Evolutionary conservation across 2,888 invertebrate species (phyloP).

Genomic region (Tachina grossa): DNA sequence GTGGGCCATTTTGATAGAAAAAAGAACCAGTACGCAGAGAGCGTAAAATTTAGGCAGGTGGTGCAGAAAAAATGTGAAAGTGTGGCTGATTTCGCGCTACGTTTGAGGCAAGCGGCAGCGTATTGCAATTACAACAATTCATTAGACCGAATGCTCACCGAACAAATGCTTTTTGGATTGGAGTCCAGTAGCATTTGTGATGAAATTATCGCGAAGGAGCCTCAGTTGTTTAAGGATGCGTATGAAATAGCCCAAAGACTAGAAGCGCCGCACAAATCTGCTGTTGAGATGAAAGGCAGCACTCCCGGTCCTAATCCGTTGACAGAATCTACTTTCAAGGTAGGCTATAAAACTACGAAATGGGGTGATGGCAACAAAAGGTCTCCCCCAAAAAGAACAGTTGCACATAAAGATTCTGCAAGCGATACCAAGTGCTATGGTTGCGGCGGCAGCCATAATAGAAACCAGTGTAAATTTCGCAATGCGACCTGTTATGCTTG

Average conservation of each 20-base stretch:
- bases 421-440: conserved; percentile 12
- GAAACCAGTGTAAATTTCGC: conserved; percentile 27
- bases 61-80: too few relatives aligned
- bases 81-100: too few relatives aligned
- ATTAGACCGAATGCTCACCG: too few relatives aligned
- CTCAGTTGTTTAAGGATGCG: conserved; percentile 28
- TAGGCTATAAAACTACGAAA: conserved; percentile 21
- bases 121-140: too few relatives aligned
- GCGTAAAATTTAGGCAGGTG: too few relatives aligned
- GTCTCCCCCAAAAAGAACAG: neutral
- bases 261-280: conserved; percentile 32
- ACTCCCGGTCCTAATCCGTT: neutral
- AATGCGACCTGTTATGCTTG: conserved; percentile 36
- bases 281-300: conserved; percentile 11
- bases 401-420: neutral
- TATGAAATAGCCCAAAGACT: conserved; percentile 40
- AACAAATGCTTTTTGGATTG: too few relatives aligned
- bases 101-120: too few relatives aligned
- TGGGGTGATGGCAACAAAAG: neutral
- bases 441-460: conserved; percentile 27
- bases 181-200: too few relatives aligned
- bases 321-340: conserved; percentile 38
- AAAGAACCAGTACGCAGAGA: too few relatives aligned
- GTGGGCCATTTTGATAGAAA: too few relatives aligned
- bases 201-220: too few relatives aligned